Evolutionary conservation across 2,797 vertebrate species (phyloP).

Genomic region (Acropternis orthonyx): DNA sequence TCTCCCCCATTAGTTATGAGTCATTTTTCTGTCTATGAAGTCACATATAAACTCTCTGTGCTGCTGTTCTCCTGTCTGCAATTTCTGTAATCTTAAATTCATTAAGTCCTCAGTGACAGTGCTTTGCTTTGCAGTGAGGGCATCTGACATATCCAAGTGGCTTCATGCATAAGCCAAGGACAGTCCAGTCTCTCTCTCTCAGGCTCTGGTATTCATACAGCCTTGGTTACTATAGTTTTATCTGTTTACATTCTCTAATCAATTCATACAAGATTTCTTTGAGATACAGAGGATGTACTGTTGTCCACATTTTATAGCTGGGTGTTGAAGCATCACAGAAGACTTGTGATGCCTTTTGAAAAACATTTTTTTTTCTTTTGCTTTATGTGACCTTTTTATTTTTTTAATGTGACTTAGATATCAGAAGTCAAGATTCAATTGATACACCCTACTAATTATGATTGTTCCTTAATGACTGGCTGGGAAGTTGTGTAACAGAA

Average conservation of each 20-base stretch:
- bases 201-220: not conserved
- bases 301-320: not conserved
- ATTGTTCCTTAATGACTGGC: not conserved
- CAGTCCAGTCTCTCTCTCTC: not conserved
- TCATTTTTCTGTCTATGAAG: not conserved
- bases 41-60: not conserved
- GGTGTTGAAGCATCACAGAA: not conserved
- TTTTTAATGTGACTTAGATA: not conserved
- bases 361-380: not conserved
- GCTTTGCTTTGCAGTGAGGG: not conserved
- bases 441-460: not conserved
- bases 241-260: not conserved
- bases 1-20: not conserved
- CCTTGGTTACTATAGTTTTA: not conserved
- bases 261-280: not conserved
- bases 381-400: not conserved
- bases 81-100: constrained; percentile 2
- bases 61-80: not conserved
- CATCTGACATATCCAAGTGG: not conserved
- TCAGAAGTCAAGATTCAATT: not conserved
- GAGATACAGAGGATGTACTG: not conserved
- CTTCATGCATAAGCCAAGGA: not conserved
- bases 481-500: not conserved
- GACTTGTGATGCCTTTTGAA: not conserved
- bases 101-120: not conserved